Conservation (phyloP, 2,797 vertebrate species). For the Premnoplex brunnescens region DNA sequence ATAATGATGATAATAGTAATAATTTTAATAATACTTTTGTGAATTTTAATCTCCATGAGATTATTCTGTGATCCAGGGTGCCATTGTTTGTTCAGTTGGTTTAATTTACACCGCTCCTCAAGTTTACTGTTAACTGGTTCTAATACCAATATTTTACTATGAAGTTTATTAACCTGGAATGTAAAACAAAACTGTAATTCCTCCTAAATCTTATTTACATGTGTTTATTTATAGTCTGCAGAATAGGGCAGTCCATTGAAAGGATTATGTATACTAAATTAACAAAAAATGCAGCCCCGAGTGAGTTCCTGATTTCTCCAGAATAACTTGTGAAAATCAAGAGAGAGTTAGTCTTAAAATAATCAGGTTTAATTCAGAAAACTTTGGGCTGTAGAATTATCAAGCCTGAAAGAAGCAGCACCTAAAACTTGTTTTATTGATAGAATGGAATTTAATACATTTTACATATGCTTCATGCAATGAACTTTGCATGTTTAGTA, state of each 20-base stretch:
- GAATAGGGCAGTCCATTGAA: constrained; percentile 12
- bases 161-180: constrained; percentile 54
- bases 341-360: neutral
- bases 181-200: constrained; percentile 9
- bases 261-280: constrained; percentile 39
- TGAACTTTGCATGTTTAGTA: constrained; percentile 80
- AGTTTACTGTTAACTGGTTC: constrained; percentile 62
- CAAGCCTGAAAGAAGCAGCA: constrained; percentile 21
- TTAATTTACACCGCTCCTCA: constrained; percentile 60
- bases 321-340: constrained; percentile 17
- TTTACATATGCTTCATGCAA: constrained; percentile 80
- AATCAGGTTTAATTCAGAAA: constrained; percentile 20
- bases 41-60: constrained; percentile 78
- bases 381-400: constrained; percentile 49
- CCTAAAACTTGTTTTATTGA: constrained; percentile 49
- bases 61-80: constrained; percentile 76
- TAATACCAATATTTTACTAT: constrained; percentile 37
- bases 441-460: constrained; percentile 68
- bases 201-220: constrained; percentile 51
- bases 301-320: neutral
- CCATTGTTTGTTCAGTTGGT: constrained; percentile 70
- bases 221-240: constrained; percentile 70
- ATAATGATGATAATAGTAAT: constrained; percentile 51
- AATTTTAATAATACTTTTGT: constrained; percentile 67
- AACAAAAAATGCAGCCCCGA: neutral